These are phyloP conservation scores for Parotocinclus haroldoi DNA, from an alignment of 2,797 vertebrate species.

Conservation along the genomic window DNA sequence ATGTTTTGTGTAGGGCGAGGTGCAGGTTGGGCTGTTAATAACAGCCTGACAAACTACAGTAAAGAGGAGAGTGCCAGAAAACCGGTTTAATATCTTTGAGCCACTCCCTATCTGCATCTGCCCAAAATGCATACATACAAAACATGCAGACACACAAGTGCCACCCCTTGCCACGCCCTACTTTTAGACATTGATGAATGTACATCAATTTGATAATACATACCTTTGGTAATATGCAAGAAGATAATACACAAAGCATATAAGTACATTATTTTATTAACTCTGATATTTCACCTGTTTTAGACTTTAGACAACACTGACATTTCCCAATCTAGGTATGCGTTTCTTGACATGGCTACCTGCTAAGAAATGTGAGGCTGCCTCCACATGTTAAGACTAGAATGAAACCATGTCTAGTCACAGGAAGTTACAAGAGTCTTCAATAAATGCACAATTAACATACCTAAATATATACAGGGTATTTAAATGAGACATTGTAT, in stretches of 20 bases:
- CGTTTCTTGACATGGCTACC: constrained; percentile 3
- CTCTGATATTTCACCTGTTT: too few relatives aligned
- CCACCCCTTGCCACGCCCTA: constrained; percentile 27
- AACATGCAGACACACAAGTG: constrained; percentile 8
- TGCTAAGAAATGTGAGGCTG: constrained; percentile 23
- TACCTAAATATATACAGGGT: too few relatives aligned
- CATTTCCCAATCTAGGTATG: not conserved
- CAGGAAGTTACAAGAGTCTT: not conserved
- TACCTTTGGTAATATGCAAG: not conserved
- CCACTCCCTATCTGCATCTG: constrained; percentile 34
- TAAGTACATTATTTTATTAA: too few relatives aligned
- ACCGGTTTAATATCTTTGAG: constrained; percentile 43
- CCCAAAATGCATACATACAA: constrained; percentile 31
- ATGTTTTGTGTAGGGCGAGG: constrained; percentile 33
- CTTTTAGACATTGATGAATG: constrained; percentile 6
- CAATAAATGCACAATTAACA: too few relatives aligned
- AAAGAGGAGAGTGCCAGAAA: constrained; percentile 23
- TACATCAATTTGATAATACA: not conserved
- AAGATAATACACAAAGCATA: constrained; percentile 1
- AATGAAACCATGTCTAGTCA: constrained; percentile 16
- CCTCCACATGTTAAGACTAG: constrained; percentile 34
- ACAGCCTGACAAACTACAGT: constrained; percentile 29
- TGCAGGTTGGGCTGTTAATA: constrained; percentile 30
- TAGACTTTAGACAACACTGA: too few relatives aligned
- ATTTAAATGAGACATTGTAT: not conserved